phyloP scores from a whole-genome alignment of 2,888 invertebrate species.

The Falcaria lacertinaria region DNA sequence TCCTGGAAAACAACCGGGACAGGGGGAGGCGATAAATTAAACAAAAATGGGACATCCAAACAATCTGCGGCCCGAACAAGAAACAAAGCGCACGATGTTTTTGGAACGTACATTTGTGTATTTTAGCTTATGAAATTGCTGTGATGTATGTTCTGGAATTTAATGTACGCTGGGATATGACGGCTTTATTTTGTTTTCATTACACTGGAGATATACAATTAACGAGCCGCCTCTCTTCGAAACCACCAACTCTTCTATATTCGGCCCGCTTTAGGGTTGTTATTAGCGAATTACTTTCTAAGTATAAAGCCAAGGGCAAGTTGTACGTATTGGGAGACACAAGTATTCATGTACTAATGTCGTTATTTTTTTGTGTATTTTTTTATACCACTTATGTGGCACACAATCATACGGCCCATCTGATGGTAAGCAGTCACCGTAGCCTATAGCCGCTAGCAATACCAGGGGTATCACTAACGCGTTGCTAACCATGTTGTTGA shows the following conservation, averaged over 20 bases:
- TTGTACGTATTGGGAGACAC: too few species aligned
- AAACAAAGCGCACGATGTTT: constrained; percentile 29
- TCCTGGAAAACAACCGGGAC: constrained; percentile 8
- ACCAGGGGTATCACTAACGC: too few species aligned
- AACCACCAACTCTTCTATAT: background rate
- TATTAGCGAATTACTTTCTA: background rate
- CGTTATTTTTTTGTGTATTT: too few species aligned
- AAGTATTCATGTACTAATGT: too few species aligned
- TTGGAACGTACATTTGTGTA: constrained; percentile 8
- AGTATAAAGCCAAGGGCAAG: background rate
- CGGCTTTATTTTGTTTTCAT: constrained; percentile 2
- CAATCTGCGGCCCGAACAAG: constrained; percentile 41
- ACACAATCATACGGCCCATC: too few species aligned
- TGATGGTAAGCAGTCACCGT: too few species aligned
- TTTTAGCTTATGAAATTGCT: constrained; percentile 4
- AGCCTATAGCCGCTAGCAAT: too few species aligned
- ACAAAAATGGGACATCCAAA: constrained; percentile 46
- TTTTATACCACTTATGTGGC: too few species aligned
- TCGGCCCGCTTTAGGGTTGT: background rate
- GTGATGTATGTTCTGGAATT: constrained; percentile 3
- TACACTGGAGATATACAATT: background rate
- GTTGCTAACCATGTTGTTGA: too few species aligned
- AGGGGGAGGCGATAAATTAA: constrained; percentile 35
- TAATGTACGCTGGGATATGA: background rate
- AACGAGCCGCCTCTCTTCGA: background rate